These are phyloP conservation scores for Pitangus sulphuratus DNA, from an alignment of 2,797 vertebrate genomes.

Conservation along the genomic window DNA sequence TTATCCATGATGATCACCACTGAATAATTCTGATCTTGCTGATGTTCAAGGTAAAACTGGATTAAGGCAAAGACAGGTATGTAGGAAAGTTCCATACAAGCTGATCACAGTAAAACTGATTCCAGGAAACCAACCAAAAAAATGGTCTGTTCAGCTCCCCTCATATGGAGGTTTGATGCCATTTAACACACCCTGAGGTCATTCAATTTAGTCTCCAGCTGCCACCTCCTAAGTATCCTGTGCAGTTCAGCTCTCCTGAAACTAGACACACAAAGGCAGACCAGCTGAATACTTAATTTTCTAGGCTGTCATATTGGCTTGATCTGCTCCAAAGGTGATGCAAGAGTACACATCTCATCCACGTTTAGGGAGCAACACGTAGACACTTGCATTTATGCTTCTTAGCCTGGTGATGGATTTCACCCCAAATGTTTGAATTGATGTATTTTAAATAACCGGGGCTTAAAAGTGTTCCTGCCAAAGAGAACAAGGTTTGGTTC, in stretches of 20 bases:
- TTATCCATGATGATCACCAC: not conserved
- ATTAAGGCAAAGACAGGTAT: not conserved
- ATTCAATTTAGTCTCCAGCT: not conserved
- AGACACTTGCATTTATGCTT: not conserved
- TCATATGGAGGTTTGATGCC: not conserved
- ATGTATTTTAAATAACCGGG: not conserved
- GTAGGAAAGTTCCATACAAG: not conserved
- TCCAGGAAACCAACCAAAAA: not conserved
- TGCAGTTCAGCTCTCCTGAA: not conserved
- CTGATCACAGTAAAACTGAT: not conserved
- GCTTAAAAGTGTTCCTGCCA: not conserved
- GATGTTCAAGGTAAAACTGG: not conserved
- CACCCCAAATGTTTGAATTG: not conserved
- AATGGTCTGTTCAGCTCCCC: not conserved
- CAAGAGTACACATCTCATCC: not conserved
- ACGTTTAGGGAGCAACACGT: fast-evolving
- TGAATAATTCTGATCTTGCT: not conserved
- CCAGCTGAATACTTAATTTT: not conserved
- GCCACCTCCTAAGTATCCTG: not conserved
- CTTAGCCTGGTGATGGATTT: not conserved
- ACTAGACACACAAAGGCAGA: too few species aligned
- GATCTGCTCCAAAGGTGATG: not conserved
- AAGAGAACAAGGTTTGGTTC: not conserved
- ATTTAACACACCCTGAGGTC: not conserved
- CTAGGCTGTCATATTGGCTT: not conserved